Conservation (phyloP, 2,888 invertebrate species). For the Lasiommata megera region DNA sequence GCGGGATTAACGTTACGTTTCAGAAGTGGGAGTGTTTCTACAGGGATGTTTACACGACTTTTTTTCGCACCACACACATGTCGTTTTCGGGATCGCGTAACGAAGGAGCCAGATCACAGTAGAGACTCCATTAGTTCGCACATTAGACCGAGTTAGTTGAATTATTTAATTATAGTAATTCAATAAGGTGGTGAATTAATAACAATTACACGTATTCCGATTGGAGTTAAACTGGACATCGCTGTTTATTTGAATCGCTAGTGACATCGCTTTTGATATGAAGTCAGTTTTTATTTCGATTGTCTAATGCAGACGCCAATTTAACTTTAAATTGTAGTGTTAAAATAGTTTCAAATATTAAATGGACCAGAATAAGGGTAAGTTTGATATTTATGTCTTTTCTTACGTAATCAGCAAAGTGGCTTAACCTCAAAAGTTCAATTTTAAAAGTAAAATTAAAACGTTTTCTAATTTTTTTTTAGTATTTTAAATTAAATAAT, state of each 20-base stretch:
- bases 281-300: slow-evolving; percentile 23
- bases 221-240: slow-evolving; percentile 51
- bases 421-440: neutral
- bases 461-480: too few relatives aligned
- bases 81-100: slow-evolving; percentile 51
- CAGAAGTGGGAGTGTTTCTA: slow-evolving; percentile 51
- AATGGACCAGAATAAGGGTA: slow-evolving; percentile 73
- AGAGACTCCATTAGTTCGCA: slow-evolving; percentile 78
- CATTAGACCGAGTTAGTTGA: slow-evolving; percentile 77
- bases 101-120: slow-evolving; percentile 69
- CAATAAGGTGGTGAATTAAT: slow-evolving; percentile 77
- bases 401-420: neutral
- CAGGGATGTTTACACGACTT: slow-evolving; percentile 48
- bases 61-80: slow-evolving; percentile 66
- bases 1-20: slow-evolving; percentile 27
- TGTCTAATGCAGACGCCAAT: neutral
- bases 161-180: slow-evolving; percentile 81
- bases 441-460: too few relatives aligned
- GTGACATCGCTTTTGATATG: slow-evolving; percentile 52
- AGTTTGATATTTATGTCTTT: slow-evolving; percentile 26
- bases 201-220: slow-evolving; percentile 62
- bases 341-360: slow-evolving; percentile 24
- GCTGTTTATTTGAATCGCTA: slow-evolving; percentile 52
- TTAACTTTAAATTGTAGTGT: neutral
- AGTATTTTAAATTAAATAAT: too few relatives aligned